phyloP scores from a whole-genome alignment of 2,888 invertebrate genomes.

The Copidosoma aretas region DNA sequence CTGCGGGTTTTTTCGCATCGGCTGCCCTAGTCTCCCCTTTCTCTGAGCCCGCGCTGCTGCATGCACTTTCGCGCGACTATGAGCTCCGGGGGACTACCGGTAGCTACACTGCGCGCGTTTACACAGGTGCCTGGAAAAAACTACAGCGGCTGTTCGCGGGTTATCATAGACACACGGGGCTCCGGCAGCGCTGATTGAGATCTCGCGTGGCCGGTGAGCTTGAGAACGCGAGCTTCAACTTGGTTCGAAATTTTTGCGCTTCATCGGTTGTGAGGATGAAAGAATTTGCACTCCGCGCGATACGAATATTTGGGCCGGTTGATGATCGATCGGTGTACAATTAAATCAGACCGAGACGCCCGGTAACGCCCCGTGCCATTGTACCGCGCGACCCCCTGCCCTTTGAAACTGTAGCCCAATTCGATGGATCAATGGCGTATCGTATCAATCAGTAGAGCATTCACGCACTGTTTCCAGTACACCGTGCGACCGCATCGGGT shows the following conservation, averaged over 20 bases:
- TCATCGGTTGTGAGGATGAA: too few species aligned
- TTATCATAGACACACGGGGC: too few species aligned
- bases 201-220: too few species aligned
- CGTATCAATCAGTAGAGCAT: constrained; percentile 13
- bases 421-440: constrained; percentile 12
- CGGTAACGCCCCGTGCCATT: constrained; percentile 1
- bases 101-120: too few species aligned
- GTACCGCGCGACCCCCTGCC: not conserved
- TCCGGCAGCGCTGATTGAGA: too few species aligned
- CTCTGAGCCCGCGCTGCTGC: not conserved
- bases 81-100: not conserved
- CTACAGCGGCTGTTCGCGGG: too few species aligned
- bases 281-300: too few species aligned
- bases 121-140: too few species aligned
- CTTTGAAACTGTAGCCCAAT: constrained; percentile 5
- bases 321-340: not conserved
- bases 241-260: too few species aligned
- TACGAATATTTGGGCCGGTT: too few species aligned
- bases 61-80: not conserved
- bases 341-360: constrained; percentile 4
- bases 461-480: constrained; percentile 1
- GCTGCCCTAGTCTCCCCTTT: not conserved
- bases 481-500: not conserved
- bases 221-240: too few species aligned
- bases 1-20: not conserved